These are phyloP conservation scores for Pipistrellus nathusii DNA, from an alignment of 2,797 vertebrate species.

Conservation along the genomic window DNA sequence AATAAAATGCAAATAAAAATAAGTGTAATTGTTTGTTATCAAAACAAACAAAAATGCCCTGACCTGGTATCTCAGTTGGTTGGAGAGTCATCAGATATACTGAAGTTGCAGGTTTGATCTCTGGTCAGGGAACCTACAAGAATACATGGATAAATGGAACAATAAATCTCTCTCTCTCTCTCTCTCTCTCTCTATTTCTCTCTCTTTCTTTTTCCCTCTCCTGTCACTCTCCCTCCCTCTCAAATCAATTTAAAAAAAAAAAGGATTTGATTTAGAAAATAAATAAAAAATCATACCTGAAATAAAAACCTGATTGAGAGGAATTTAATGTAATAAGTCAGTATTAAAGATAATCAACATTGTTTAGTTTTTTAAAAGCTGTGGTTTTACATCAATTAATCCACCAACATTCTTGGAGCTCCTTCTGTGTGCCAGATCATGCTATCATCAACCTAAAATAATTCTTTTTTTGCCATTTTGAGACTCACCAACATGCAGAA, in stretches of 20 bases:
- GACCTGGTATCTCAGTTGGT: neutral
- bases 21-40: neutral
- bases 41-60: neutral
- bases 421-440: neutral
- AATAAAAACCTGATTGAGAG: neutral
- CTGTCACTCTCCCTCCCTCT: neutral
- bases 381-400: neutral
- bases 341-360: neutral
- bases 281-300: neutral
- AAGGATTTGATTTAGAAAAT: neutral
- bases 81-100: neutral
- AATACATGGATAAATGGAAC: neutral
- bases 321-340: neutral
- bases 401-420: neutral
- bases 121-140: neutral
- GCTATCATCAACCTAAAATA: neutral
- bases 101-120: neutral
- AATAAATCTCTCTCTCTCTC: neutral
- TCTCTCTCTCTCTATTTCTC: neutral
- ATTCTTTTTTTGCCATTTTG: neutral
- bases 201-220: too few relatives aligned
- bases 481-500: neutral
- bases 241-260: neutral
- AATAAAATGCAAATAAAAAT: neutral
- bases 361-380: neutral